Evolutionary conservation across 2,113 vertebrate genomes (phyloP), one percentile per base, ranked within the genome.

Genomic region (Sphaerodactylus townsendi): DNA sequence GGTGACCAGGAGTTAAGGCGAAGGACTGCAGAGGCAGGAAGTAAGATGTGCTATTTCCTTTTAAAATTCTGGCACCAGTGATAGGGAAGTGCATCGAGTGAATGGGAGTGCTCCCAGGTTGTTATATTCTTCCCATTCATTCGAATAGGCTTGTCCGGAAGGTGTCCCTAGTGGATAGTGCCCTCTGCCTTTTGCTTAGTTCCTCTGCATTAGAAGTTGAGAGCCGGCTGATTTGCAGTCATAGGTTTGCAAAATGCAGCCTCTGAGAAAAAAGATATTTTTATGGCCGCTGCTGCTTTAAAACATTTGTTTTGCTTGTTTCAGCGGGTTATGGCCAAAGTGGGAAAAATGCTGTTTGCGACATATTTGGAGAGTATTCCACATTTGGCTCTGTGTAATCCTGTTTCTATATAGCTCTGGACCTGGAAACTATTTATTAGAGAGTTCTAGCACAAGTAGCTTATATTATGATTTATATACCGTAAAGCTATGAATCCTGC

Each of bases 301-400:
- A 35, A 53, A 35, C 21, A 44, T n/a, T 33, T 71, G 37, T 44
- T 78, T 59, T 78, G 39, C 2, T 82, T 82, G 70, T 81, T 81
- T 72, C 53, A 41, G 50, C 68, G 39, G 46, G 28, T 71, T 59
- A 44, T 44, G 50, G 59, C 69, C 10, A 41, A 82, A 46, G 66
- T 35, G 33, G 25, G 13, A 37, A 41, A 41, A 71, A 59, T 71
- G 46, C 69, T 72, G 68, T 71, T 62, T 82, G 53, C 69, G 30
- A 82, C 33, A 72, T 72, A 82, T 82, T 82, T 62, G 30, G 69
- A 64, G 30, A 53, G 5, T 64, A 17, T 19, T 73, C 39, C 39
- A 44, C 70, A 64, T 82, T 64, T 64, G 73, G 70, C 70, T 64
- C 37, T 39, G 4, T 62, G 56, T 33, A 44, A 46, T 33, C 39